Evolutionary conservation across 2,888 invertebrate genomes (phyloP), one percentile per base, ranked within the genome.

Genomic region (Cryptops parisi): DNA sequence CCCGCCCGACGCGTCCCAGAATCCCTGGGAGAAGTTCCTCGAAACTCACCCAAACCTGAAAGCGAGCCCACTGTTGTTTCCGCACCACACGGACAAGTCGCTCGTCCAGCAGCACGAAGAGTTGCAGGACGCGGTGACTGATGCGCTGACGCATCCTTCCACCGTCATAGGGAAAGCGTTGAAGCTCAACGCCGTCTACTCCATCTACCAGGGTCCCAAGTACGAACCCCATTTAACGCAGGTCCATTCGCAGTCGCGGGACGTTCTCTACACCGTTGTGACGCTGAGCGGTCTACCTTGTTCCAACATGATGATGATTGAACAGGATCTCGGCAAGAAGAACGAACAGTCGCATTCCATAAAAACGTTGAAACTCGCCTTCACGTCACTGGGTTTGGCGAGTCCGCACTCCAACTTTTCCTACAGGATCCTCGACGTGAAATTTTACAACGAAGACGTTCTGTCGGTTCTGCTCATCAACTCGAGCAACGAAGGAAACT

Each of bases 31-130:
- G 47, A 74, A 79, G 60, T 80, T 89, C 65, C 70, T 89, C 1
- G 74, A 76, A 50, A 80, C 84, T 58, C 84, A 86, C 65, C 76
- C 80, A 25, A 81, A 82, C 63, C 66, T 89, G 6, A 61, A 60
- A 57, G 62, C 63, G 59, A 57, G 58, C 41, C 70, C 76, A 1
- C 72, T 80, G 19, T 78, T 91, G 60, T 81, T 87, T 61, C 80
- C 80, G 6, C 82, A 84, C 60, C 79, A 83, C 64, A 77, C 76
- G 56, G 77, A 79, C 55, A 79, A 78, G 59, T 93, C 93, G 1
- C 70, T 93, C 48, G 74, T 88, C 9, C 89, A 90, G 64, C 82
- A 89, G 59, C 82, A 85, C 62, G 78, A 78, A 44, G 76, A 77
- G 65, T 72, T 91, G 58, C 78, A 79, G 59, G 69, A 73, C 52